Base-by-base conservation (phyloP, 2,797 vertebrate genomes). In the Helarctos malayanus region DNA sequence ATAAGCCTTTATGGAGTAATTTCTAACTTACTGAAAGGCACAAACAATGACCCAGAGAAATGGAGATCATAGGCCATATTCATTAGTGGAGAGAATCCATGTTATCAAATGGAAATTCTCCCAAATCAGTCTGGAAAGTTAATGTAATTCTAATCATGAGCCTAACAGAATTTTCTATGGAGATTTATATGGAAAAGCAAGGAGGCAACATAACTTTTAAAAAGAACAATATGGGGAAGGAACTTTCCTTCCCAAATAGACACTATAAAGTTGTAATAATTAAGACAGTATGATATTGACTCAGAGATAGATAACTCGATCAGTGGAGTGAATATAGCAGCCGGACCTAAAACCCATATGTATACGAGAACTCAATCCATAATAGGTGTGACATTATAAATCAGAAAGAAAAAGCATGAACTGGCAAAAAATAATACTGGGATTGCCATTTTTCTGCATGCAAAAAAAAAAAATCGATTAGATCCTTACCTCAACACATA, bases 1-100 rank as follows among this genome's bases (percentile, higher is more conserved):
- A 95, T 93, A 95, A 96, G 91, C 35, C 35, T 85, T 97, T 91
- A 95, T 61, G 13, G 93, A 85, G 85, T 88, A 71, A 94, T 86
- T 41, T 94, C 38, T 92, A 95, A 91, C 56, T 75, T 94, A 94
- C 75, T 84, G 63, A 92, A 97, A 85, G 52, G 41, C 73, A 69
- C 92, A 94, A 97, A 87, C 84, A 52, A 45, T 94, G 85, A 61
- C 76, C 29, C 47, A 49, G 54, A 78, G 69, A 92, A 84, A 65
- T 12, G 13, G 57, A 87, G 65, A 41, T 47, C n/a, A 71, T 52
- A 16, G 52, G 18, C 8, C 25, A 27, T 83, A 49, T 91, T 83
- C 63, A 80, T 96, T 82, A 93, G 56, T 32, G 38, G n/a, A 68
- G 92, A 97, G 59, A 96, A 65, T 92, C 88, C 79, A 86, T 78